Base-by-base conservation (phyloP, 2,888 invertebrate species). In the Sussaba pulchella region DNA sequence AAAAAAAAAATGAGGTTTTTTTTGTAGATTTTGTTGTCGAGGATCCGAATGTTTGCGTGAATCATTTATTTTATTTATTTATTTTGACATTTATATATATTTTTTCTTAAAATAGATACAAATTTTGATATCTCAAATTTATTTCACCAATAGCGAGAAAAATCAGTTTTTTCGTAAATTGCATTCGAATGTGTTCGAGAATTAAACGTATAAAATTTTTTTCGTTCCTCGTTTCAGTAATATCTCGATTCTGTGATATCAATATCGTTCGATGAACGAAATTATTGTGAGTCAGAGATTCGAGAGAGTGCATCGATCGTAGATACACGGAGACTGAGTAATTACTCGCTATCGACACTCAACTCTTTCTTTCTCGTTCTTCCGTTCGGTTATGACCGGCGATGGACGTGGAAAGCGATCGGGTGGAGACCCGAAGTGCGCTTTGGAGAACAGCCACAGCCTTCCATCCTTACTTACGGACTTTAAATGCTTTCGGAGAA, bases 381-480 rank as follows among this genome's bases (percentile, higher is more conserved):
- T 9, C n/a, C 39, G 26, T 2, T 45, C 31, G 1, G 10, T 10
- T n/a, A 14, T n/a, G n/a, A 41, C 24, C 39, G 21, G 14, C 41
- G 54, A 54, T 17, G 10, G 31, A 24, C 17, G 17, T 9, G 21
- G 66, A n/a, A 31, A 50, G 66, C 2, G 6, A 67, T 9, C 19
- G 24, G 54, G 31, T n/a, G 31, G 26, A 41, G 9, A 43, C 43
- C 43, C 70, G 57, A 57, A 70, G 31, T 70, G 41, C 70, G 10
- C 26, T 70, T 70, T 70, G 24, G 43, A 43, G 70, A 70, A 70
- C 24, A 45, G 57, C 54, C 54, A 45, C 26, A 45, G 63, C 9
- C 8, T 47, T 21, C 5, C 52, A 1, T 26, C 21, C 24, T 0
- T 14, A 21, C 12, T 8, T n/a, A 8, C 36, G 19, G n/a, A n/a